Evolutionary conservation across 2,113 vertebrate genomes (phyloP), one percentile per base, ranked within the genome.

Genomic region (Amblyornis subalaris): DNA sequence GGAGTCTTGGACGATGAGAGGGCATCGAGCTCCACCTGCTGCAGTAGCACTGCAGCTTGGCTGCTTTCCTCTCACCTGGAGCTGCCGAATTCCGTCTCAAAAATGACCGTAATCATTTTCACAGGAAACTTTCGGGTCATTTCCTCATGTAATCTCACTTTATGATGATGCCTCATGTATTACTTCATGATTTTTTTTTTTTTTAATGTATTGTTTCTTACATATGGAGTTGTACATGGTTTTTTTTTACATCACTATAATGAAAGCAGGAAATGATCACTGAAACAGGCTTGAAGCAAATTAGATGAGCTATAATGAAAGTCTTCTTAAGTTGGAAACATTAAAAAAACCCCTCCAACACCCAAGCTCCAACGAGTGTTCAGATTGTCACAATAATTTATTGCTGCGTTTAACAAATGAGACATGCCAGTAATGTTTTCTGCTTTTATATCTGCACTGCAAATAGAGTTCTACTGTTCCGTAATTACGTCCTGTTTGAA

Each of bases 21-120:
- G 90, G 93, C 95, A 70, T 92, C 21, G 96, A 97, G 96, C 88
- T 94, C 97, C 98, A 96, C 88, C 97, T 98, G 69, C 96, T 72
- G 97, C 77, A 75, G 12, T 1, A 12, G 15, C n/a, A 1, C 61
- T 38, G 85, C 64, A 71, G 58, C 33, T 10, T 2, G 29, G 48
- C 88, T 33, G 58, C 88, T 25, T 33, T 51, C 64, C 14, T 8
- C 38, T 40, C 23, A 21, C 64, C 45, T 26, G 13, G 4, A 44
- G n/a, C 65, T 76, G 66, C 78, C 21, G 6, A 48, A 7, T n/a
- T 23, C 3, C 10, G 2, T 12, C 40, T 12, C 33, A 2, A 40
- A 58, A 80, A 35, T 2, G 6, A 15, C 47, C 2, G 3, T 20
- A 7, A 25, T 33, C 54, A 10, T 40, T 51, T 50, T n/a, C 13